Evolutionary conservation across 2,113 vertebrate genomes (phyloP).

Genomic region (Nycticryphes semicollaris): DNA sequence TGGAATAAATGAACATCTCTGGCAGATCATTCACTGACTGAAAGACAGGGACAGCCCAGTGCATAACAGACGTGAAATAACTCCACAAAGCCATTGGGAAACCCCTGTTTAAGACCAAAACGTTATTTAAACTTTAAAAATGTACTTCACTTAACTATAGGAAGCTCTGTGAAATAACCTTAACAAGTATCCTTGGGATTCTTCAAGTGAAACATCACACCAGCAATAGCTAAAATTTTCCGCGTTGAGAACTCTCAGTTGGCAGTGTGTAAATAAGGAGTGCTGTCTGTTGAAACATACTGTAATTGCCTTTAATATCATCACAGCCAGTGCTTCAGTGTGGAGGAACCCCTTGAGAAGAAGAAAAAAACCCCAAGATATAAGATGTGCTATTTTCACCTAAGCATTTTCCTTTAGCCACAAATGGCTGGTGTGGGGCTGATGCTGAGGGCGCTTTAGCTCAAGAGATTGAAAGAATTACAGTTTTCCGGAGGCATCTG

Average conservation of each 20-base stretch:
- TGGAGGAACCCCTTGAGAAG: background rate
- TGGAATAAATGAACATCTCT: background rate
- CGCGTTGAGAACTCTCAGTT: background rate
- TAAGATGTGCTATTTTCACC: background rate
- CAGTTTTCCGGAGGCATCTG: background rate
- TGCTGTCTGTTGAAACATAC: background rate
- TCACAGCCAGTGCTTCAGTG: background rate
- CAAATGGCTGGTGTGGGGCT: background rate
- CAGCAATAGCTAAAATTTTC: background rate
- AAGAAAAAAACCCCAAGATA: background rate
- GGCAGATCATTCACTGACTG: background rate
- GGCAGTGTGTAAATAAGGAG: background rate
- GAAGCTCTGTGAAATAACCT: background rate
- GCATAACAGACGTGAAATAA: background rate
- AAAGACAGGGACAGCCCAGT: background rate
- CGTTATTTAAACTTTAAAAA: slow-evolving; percentile 32
- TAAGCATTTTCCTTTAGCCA: background rate
- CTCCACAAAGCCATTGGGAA: background rate
- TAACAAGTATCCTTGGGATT: background rate
- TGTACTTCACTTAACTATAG: background rate
- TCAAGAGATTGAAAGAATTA: background rate
- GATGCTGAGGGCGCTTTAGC: background rate
- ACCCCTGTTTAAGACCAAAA: background rate
- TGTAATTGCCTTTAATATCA: background rate
- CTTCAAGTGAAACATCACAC: slow-evolving; percentile 4